Conservation (phyloP, 2,113 vertebrate species). For the Glaucidium brasilianum region DNA sequence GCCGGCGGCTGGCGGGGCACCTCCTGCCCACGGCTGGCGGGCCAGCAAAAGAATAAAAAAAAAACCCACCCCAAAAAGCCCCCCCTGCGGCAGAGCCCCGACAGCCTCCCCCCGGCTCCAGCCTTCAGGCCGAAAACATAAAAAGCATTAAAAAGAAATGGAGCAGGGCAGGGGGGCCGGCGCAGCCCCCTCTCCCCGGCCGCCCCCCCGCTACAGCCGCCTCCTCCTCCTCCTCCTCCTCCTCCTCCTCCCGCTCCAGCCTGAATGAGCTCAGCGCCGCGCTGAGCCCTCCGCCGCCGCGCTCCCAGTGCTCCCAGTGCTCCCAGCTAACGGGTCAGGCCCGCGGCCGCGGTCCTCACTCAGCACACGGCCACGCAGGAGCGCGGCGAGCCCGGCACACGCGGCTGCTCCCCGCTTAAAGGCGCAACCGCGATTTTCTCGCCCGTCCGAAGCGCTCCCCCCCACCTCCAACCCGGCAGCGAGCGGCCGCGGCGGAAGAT, state of each 20-base stretch:
- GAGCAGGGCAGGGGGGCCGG: constrained; percentile 33
- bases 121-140: background rate
- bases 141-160: background rate
- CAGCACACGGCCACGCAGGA: constrained; percentile 84
- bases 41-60: background rate
- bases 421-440: constrained; percentile 37
- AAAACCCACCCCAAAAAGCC: background rate
- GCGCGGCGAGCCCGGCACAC: constrained; percentile 56
- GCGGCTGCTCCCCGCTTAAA: constrained; percentile 54
- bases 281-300: constrained; percentile 28
- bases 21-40: constrained; percentile 12
- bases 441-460: background rate
- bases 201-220: background rate
- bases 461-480: background rate
- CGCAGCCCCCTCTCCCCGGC: background rate
- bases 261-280: constrained; percentile 54
- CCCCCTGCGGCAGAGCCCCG: background rate
- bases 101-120: background rate
- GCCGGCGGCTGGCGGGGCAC: constrained; percentile 21
- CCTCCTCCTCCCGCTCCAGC: background rate
- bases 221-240: background rate
- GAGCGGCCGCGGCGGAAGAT: background rate
- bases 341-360: constrained; percentile 91
- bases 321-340: constrained; percentile 73
- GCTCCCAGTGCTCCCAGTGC: constrained; percentile 48